Base-by-base conservation (phyloP, 1,140 invertebrate genomes). In the Nephotettix cincticeps region DNA sequence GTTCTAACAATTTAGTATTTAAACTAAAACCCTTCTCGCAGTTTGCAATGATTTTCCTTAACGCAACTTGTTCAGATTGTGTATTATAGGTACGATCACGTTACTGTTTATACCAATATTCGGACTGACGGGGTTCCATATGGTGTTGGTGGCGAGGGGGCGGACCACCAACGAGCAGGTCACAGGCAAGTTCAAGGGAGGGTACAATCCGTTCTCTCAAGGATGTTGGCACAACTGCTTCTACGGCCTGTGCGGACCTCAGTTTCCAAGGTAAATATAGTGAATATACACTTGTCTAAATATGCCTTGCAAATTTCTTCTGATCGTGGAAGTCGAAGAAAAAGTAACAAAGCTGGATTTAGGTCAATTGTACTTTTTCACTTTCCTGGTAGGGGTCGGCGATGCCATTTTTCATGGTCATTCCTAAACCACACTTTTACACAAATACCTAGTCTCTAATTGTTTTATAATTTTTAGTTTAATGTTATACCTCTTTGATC, bases 141-240 rank as follows among this genome's bases (percentile, higher is more conserved):
- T 99, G 84, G 91, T 99, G 74, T 86, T 99, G 71, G 96, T 99
- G 47, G 93, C 95, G 17, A 86, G 96, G 77, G 98, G 98, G n/a
- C 88, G 97, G 70, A 99, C 98, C n/a, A 99, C 98, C 70, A 99
- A 99, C 85, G 98, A 99, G 84, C 98, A 99, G 87, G 96, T 99
- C 32, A 99, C 97, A 1, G 96, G 96, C 45, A 99, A 99, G 86
- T 99, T 99, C 85, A 94, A 95, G 80, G 95, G 95, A 65, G 96
- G 95, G 27, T 96, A 94, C 81, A 99, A 99, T 88, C 97, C 97
- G 68, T 99, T 98, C 83, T 96, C 94, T 4, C 87, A 90, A 80
- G 96, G 96, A 45, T 98, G 96, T 80, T 91, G 92, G 85, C 87
- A 90, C 77, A 99, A 99, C 82, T 98, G 96, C 83, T 95, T 93